Percentiles rank a stretch among this genome's conserved stretches.
phyloP scores from a whole-genome alignment of 2,888 invertebrate species.

The Erpobdella octoculata region DNA sequence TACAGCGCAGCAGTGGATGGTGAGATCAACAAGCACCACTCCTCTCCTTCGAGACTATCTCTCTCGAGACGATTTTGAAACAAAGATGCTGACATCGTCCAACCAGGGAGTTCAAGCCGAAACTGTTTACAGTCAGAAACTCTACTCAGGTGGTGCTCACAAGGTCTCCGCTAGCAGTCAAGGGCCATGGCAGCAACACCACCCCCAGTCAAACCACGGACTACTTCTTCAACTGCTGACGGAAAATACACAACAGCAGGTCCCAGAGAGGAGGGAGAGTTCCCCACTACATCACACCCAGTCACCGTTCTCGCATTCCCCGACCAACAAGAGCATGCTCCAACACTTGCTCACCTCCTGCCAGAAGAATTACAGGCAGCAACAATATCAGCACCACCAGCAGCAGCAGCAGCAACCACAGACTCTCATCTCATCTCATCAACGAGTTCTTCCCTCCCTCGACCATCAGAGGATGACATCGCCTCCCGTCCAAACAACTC shows the following conservation, averaged over 20 bases:
- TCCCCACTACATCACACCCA: background rate
- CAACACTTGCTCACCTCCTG: background rate
- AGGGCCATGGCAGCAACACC: conserved; percentile 5
- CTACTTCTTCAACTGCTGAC: conserved; percentile 8
- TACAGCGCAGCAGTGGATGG: background rate
- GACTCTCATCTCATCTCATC: background rate
- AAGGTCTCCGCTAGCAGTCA: background rate
- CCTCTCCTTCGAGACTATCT: background rate
- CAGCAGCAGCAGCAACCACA: background rate
- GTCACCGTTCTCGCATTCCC: background rate
- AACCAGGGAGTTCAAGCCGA: background rate
- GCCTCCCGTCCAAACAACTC: background rate
- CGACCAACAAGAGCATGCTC: conserved; percentile 11
- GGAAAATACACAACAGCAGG: conserved; percentile 6
- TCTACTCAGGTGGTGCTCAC: background rate
- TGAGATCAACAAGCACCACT: background rate
- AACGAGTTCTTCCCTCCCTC: background rate
- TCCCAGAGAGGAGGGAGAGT: background rate
- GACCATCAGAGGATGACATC: background rate
- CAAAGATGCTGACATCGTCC: background rate
- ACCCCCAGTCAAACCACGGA: conserved; percentile 20
- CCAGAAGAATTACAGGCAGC: conserved; percentile 7
- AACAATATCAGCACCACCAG: background rate
- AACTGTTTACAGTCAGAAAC: background rate
- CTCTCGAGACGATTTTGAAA: background rate